Evolutionary conservation across 2,113 vertebrate species (phyloP), one percentile per base, ranked within the genome.

Genomic region (Strix aluco): DNA sequence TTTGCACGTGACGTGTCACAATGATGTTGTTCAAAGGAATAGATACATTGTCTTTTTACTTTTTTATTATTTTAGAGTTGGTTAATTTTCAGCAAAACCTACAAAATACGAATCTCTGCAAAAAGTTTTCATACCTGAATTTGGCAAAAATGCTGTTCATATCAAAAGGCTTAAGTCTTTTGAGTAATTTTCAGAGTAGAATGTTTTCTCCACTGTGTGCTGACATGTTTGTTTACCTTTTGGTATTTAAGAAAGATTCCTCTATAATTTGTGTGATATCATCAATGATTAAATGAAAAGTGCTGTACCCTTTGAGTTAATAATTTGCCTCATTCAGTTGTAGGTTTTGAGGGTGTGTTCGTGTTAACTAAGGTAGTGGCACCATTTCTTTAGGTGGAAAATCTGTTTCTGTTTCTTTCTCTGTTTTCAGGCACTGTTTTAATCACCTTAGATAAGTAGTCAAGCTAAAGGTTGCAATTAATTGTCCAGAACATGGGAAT

Each of bases 401-500:
- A 74, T 62, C 59, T 81, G 29, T 75, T 75, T 84, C 88, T 90
- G 18, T 80, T 51, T 73, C 54, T 88, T 77, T 73, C 63, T 92
- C 34, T 93, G 36, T 75, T 96, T 96, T 93, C 58, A 86, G 80
- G 34, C 30, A 36, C 38, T 49, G 18, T 80, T 95, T 94, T 62
- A 92, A 96, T 87, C 81, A 82, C 91, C 90, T 94, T 74, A 92
- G 94, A 62, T 90, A 95, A 96, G 90, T 49, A 96, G 86, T 90
- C 72, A 95, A 95, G 85, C 92, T 87, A 75, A 97, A 90, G 87
- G 77, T 95, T 97, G 90, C 51, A 95, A 82, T 97, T 97, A 94
- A 94, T 97, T 97, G 96, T 96, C 91, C 92, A 82, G 91, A 96
- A 96, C 91, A 93, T 80, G 93, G 72, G 92, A 96, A 97, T 97